Evolutionary conservation across 37 sponge, comb jelly and placozoan species (phyloP).

Genomic region (Mnemiopsis leidyi): DNA sequence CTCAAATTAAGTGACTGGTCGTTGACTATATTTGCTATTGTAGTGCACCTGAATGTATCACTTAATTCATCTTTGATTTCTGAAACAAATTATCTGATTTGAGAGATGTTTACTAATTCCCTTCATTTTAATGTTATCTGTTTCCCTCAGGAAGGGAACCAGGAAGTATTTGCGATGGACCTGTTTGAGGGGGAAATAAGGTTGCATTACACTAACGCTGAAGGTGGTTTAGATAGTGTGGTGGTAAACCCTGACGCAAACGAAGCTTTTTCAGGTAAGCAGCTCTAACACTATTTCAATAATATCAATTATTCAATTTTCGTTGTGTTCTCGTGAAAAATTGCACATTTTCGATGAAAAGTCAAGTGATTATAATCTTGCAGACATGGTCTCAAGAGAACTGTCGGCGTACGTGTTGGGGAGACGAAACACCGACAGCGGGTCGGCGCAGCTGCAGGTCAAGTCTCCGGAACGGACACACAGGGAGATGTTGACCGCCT

Average conservation of each 20-base stretch:
- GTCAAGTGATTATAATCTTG: not conserved
- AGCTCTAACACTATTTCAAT: too few relatives aligned
- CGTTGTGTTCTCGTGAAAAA: too few relatives aligned
- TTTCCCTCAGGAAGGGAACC: not conserved
- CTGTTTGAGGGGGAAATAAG: not conserved
- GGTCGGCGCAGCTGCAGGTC: not conserved
- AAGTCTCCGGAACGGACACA: not conserved
- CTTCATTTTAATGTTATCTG: too few relatives aligned
- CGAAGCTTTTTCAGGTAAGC: not conserved
- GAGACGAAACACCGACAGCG: not conserved
- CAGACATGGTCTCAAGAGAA: not conserved
- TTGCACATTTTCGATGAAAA: too few relatives aligned
- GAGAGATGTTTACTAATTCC: too few relatives aligned
- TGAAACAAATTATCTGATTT: too few relatives aligned
- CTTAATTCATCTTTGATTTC: too few relatives aligned
- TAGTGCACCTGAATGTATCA: too few relatives aligned
- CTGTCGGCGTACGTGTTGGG: conserved; percentile 2
- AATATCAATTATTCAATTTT: too few relatives aligned
- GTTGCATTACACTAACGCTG: not conserved
- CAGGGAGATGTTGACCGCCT: not conserved
- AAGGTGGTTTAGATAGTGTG: not conserved
- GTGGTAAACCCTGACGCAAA: not conserved
- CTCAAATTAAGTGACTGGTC: too few relatives aligned
- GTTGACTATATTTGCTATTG: too few relatives aligned
- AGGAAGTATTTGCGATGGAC: conserved; percentile 23